A percentile compares a stretch with the other conserved stretches of the same genome.
Evolutionary conservation across 2,797 vertebrate genomes (phyloP).

Genomic region (Pangasius mekongensis): DNA sequence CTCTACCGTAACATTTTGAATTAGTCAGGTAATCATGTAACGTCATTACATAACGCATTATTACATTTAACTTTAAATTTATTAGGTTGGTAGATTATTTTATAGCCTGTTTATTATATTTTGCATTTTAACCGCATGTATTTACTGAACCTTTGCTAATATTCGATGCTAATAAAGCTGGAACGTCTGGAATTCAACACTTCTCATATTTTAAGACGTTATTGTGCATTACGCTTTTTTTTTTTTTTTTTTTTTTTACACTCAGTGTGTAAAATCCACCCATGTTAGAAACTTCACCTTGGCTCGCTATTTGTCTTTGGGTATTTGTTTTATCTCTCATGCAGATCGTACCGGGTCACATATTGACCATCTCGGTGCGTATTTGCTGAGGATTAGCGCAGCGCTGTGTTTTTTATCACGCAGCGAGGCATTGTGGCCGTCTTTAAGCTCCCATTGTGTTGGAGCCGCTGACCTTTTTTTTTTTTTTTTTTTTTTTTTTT

Average conservation of each 20-base stretch:
- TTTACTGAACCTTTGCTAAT: too few species aligned
- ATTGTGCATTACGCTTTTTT: too few species aligned
- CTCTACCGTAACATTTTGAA: not conserved
- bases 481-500: not conserved
- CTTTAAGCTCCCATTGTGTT: conserved; percentile 79
- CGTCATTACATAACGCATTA: too few species aligned
- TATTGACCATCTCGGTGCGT: conserved; percentile 79
- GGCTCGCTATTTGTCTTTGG: conserved; percentile 55
- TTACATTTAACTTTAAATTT: too few species aligned
- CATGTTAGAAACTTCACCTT: not conserved
- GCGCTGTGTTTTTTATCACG: conserved; percentile 57
- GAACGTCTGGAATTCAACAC: too few species aligned
- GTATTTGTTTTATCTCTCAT: conserved; percentile 56
- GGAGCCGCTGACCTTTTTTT: conserved; percentile 71
- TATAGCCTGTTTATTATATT: too few species aligned
- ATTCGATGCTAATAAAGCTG: too few species aligned
- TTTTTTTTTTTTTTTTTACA: not conserved
- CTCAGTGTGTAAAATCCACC: not conserved
- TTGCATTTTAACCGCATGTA: too few species aligned
- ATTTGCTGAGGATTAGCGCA: conserved; percentile 90
- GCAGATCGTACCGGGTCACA: conserved; percentile 67
- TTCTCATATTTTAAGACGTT: not conserved
- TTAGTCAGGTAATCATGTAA: not conserved
- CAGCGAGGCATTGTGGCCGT: conserved; percentile 69
- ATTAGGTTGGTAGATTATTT: too few species aligned